Evolutionary conservation across 2,113 vertebrate species (phyloP).

Genomic region (Dasyornis broadbenti): DNA sequence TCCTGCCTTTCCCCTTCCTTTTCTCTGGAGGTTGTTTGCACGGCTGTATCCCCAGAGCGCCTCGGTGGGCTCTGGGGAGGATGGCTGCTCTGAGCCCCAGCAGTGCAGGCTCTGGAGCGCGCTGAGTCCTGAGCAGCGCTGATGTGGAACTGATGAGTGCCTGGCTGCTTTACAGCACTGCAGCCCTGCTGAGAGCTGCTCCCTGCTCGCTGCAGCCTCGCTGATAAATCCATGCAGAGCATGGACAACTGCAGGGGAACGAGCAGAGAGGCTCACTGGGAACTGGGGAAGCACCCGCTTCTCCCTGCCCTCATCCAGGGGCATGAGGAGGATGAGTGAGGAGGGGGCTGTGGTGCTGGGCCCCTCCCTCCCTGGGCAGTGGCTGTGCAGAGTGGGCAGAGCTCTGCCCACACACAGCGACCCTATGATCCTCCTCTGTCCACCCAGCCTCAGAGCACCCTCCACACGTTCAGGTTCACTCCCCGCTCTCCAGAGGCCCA

Average conservation of each 20-base stretch:
- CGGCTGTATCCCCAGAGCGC: not conserved
- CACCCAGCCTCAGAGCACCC: not conserved
- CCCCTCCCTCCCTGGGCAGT: not conserved
- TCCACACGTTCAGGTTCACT: not conserved
- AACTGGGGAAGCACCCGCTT: not conserved
- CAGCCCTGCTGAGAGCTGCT: conserved; percentile 17
- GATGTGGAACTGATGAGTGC: conserved; percentile 11
- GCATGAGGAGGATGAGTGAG: not conserved
- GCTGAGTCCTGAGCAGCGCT: not conserved
- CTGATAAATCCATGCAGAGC: conserved; percentile 37
- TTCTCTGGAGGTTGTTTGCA: not conserved
- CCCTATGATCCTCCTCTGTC: not conserved
- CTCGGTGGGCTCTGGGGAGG: not conserved
- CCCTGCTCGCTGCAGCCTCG: conserved; percentile 8
- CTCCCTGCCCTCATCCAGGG: not conserved
- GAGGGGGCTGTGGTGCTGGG: not conserved
- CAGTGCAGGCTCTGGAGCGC: not conserved
- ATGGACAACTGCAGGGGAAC: not conserved
- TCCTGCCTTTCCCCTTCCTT: not conserved
- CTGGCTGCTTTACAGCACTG: conserved; percentile 37
- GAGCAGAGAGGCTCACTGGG: not conserved
- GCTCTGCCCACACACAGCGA: not conserved
- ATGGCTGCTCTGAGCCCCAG: not conserved
- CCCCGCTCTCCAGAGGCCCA: not conserved
- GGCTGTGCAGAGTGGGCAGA: not conserved